phyloP scores from a whole-genome alignment of 2,797 vertebrate species.

The Sebastes steindachneri region DNA sequence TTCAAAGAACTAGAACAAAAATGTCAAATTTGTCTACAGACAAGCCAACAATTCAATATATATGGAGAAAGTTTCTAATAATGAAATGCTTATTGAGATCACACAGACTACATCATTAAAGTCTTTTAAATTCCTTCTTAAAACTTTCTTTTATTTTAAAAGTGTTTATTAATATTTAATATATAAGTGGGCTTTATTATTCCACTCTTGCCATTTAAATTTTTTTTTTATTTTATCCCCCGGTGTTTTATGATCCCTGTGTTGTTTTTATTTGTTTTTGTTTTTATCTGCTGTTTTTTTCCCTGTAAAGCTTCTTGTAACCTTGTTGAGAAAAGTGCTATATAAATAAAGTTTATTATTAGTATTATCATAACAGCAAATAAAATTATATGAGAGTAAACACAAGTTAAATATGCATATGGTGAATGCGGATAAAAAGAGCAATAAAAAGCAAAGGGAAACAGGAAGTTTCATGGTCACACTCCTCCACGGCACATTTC shows the following conservation, averaged over 20 bases:
- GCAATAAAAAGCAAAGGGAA: conserved; percentile 8
- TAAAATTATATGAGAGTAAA: not conserved
- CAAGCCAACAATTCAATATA: not conserved
- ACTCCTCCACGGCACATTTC: conserved; percentile 57
- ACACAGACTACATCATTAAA: not conserved
- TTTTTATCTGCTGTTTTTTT: not conserved
- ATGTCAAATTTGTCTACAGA: not conserved
- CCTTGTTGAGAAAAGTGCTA: not conserved
- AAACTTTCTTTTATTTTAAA: not conserved
- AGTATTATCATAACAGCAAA: not conserved
- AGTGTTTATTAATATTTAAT: not conserved
- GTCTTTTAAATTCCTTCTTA: not conserved
- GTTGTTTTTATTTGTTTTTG: not conserved
- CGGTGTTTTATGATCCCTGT: not conserved
- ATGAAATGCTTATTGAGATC: not conserved
- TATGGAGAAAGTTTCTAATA: no score
- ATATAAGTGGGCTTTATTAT: not conserved
- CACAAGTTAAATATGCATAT: conserved; percentile 1
- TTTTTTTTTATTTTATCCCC: not conserved
- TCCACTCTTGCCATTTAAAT: not conserved
- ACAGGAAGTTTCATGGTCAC: conserved; percentile 32
- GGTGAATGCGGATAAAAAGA: not conserved
- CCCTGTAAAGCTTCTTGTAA: not conserved
- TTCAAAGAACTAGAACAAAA: no score
- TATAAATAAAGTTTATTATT: not conserved